Percentiles rank a stretch among this genome's conserved stretches.
phyloP scores from a whole-genome alignment of 92 coral and sea anemone species.

The Phenganax marumi region DNA sequence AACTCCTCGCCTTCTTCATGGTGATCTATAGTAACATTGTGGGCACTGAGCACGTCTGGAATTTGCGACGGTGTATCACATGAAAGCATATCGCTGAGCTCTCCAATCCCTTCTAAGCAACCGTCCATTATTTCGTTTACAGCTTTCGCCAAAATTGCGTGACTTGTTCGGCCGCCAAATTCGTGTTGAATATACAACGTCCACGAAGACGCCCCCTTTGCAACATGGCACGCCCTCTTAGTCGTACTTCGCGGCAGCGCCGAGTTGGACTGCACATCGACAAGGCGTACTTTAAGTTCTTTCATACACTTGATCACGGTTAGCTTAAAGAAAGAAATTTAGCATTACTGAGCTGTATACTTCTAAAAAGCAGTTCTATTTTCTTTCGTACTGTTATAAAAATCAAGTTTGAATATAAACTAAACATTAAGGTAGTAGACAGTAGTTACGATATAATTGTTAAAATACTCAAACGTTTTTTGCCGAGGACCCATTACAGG shows the following conservation, averaged over 20 bases:
- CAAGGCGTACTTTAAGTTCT: slow-evolving; percentile 77
- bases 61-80: slow-evolving; percentile 54
- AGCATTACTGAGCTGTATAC: slow-evolving; percentile 70
- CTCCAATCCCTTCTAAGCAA: slow-evolving; percentile 36
- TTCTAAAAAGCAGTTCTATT: slow-evolving; percentile 76
- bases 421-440: too few relatives aligned
- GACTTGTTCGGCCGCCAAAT: neutral
- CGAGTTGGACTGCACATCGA: slow-evolving; percentile 66
- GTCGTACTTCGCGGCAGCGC: slow-evolving; percentile 28
- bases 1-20: slow-evolving; percentile 37
- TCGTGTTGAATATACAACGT: slow-evolving; percentile 80
- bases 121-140: slow-evolving; percentile 64
- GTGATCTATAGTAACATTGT: slow-evolving; percentile 55
- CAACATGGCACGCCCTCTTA: slow-evolving; percentile 46
- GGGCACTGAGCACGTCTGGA: slow-evolving; percentile 51
- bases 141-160: slow-evolving; percentile 44
- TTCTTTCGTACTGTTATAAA: slow-evolving; percentile 63
- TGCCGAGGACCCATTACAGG: too few relatives aligned
- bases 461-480: too few relatives aligned
- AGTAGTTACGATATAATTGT: too few relatives aligned
- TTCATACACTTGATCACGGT: slow-evolving; percentile 80
- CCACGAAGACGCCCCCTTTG: slow-evolving; percentile 61
- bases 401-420: too few relatives aligned
- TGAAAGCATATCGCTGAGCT: slow-evolving; percentile 52
- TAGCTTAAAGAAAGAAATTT: slow-evolving; percentile 61